Conservation (phyloP, 2,113 vertebrate genomes). For the Rhombomys opimus region DNA sequence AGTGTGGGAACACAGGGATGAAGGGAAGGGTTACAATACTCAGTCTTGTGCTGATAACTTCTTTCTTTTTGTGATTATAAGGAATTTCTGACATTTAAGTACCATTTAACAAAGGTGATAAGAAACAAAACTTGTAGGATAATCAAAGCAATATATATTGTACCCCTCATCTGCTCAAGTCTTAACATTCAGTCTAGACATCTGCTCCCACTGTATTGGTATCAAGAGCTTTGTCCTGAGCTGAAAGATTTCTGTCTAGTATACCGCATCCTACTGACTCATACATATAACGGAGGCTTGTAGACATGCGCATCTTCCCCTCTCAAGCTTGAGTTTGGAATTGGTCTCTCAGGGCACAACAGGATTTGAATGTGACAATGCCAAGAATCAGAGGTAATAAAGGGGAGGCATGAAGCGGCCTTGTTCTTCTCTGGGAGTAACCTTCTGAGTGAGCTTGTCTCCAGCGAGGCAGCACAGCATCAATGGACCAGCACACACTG, state of each 20-base stretch:
- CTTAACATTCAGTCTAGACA: background rate
- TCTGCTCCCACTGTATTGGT: background rate
- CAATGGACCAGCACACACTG: background rate
- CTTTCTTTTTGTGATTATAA: conserved; percentile 14
- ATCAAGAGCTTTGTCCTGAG: background rate
- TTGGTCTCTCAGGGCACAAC: background rate
- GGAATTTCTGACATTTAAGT: conserved; percentile 3
- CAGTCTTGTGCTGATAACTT: background rate
- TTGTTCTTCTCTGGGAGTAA: background rate
- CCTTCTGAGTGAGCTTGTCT: background rate
- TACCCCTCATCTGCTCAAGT: background rate
- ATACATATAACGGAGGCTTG: background rate
- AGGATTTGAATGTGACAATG: background rate
- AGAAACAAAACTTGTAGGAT: background rate
- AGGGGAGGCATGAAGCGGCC: too few relatives aligned
- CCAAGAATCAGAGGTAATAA: background rate
- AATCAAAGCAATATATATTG: background rate
- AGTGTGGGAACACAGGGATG: background rate
- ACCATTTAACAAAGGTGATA: background rate
- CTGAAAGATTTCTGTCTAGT: background rate
- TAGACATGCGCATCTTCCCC: background rate
- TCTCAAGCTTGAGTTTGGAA: background rate
- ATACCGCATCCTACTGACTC: background rate
- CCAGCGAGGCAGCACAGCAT: background rate
- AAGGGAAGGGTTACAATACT: background rate